Percentiles rank a stretch among this genome's conserved stretches.
Evolutionary conservation across 2,113 vertebrate species (phyloP).

Genomic region (Boleophthalmus pectinirostris): DNA sequence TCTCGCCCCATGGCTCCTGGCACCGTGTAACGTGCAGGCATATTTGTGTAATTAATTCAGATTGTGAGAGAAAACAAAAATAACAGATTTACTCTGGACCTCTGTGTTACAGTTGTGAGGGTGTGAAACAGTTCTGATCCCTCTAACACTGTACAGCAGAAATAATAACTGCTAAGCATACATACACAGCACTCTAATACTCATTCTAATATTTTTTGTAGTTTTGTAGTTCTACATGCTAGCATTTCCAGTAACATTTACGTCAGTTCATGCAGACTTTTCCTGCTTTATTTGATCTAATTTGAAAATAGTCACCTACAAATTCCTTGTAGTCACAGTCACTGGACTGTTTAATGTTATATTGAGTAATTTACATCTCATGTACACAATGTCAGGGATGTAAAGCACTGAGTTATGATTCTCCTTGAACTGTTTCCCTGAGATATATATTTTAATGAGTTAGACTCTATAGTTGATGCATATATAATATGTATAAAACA

Average conservation of each 20-base stretch:
- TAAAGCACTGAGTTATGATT: constrained; percentile 24
- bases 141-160: constrained; percentile 8
- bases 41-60: constrained; percentile 77
- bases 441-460: constrained; percentile 65
- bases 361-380: constrained; percentile 8
- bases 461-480: constrained; percentile 13
- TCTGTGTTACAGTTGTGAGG: constrained; percentile 42
- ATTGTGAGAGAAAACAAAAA: constrained; percentile 68
- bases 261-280: not conserved
- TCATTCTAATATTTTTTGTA: not conserved
- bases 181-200: not conserved
- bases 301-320: not conserved
- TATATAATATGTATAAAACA: constrained; percentile 36
- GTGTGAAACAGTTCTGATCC: constrained; percentile 47
- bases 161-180: not conserved
- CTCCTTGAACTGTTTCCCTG: constrained; percentile 34
- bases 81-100: constrained; percentile 66
- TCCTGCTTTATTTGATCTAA: not conserved
- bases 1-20: constrained; percentile 70
- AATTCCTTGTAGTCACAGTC: not conserved
- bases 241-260: not conserved
- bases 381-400: constrained; percentile 27
- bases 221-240: not conserved
- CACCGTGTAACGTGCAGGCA: constrained; percentile 58
- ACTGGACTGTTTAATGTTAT: not conserved